Conservation (phyloP, 2,797 vertebrate species). For the Megaceryle alcyon region DNA sequence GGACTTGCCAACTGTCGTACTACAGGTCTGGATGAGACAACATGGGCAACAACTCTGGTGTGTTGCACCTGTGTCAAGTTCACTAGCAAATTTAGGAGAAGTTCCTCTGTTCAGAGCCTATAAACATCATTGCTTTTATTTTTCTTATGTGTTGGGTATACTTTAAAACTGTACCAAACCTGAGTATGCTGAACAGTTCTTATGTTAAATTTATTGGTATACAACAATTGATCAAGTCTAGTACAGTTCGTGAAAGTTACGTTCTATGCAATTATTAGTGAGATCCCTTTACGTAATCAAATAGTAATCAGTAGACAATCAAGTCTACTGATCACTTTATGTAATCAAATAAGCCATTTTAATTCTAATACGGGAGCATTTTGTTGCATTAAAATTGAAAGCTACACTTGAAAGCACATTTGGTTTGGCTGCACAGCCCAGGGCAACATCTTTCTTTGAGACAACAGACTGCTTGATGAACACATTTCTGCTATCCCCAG, state of each 20-base stretch:
- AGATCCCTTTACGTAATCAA: neutral
- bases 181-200: neutral
- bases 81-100: neutral
- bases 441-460: neutral
- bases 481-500: neutral
- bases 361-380: neutral
- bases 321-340: neutral
- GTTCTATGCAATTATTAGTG: fast-evolving
- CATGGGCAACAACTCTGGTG: neutral
- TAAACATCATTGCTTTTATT: neutral
- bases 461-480: neutral
- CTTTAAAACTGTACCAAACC: neutral
- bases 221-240: neutral
- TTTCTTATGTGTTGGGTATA: neutral
- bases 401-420: neutral
- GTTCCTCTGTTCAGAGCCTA: neutral
- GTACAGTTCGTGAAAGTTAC: neutral
- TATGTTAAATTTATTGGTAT: neutral
- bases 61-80: neutral
- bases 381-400: neutral
- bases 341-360: neutral
- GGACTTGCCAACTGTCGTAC: neutral
- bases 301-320: neutral
- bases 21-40: neutral
- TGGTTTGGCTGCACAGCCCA: neutral